Evolutionary conservation across 2,888 invertebrate genomes (phyloP), one percentile per base, ranked within the genome.

Genomic region (Thysanoteuthis rhombus): DNA sequence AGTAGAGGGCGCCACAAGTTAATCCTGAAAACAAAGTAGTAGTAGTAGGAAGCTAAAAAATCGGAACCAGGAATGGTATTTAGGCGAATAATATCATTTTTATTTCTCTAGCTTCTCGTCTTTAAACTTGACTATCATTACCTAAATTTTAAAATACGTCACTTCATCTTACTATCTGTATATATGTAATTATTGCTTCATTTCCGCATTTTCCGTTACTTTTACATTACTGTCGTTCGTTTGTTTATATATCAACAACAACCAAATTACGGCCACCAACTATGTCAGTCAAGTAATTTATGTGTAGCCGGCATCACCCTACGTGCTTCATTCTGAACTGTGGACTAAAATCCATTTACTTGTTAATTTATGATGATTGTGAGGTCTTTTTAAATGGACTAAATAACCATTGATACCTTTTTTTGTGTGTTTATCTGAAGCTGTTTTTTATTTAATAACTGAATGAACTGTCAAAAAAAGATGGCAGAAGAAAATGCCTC

Each of bases 1-100:
- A 47, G 42, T 42, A 92, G 92, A 92, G 92, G 92, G 92, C 92
- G 92, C 92, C 92, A 92, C 42, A 92, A 47, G 92, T 47, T 40
- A 75, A 75, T 16, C 19, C n/a, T 75, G 36, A 75, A n/a, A 75
- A 75, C n/a, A 75, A n/a, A 36, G 75, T 75, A 75, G 75, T 75
- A 75, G 75, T 75, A 75, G 75, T 75, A 75, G 75, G 75, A 75
- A 75, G 75, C n/a, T 12, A 25, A 52, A 52, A 52, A 52, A 52
- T 2, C 52, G 28, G 52, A 52, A 52, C 25, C 0, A 22, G 52
- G 25, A n/a, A 36, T 75, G n/a, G n/a, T n/a, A 75, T 75, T n/a
- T n/a, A 75, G 16, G 75, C 75, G 36, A 75, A 36, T 75, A 75
- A 75, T 75, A 75, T n/a, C 36, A n/a, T n/a, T 16, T 75, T 75